A percentile compares a stretch with the other conserved stretches of the same genome.
Evolutionary conservation across 2,797 vertebrate species (phyloP).

Genomic region (Pelodytes ibericus): DNA sequence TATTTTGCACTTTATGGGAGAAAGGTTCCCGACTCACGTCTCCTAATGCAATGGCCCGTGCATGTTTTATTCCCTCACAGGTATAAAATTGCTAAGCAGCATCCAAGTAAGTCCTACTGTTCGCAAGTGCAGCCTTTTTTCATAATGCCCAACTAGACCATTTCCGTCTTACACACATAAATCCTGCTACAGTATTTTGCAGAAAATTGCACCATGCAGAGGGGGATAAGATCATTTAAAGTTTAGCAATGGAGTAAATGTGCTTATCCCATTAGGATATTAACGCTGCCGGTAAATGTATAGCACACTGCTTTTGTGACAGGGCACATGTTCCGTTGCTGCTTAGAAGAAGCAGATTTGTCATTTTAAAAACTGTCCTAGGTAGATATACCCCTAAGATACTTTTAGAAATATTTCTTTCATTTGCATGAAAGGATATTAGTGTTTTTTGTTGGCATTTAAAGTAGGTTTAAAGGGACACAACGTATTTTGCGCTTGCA

Average conservation of each 20-base stretch:
- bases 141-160: slow-evolving; percentile 34
- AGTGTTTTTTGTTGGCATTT: neutral
- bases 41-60: slow-evolving; percentile 52
- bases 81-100: slow-evolving; percentile 50
- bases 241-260: slow-evolving; percentile 26
- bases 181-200: slow-evolving; percentile 29
- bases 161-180: slow-evolving; percentile 36
- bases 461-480: neutral
- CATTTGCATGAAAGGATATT: neutral
- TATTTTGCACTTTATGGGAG: slow-evolving; percentile 51
- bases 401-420: slow-evolving; percentile 23
- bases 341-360: slow-evolving; percentile 9
- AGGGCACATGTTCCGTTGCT: neutral
- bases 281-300: slow-evolving; percentile 23
- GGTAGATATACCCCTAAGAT: slow-evolving; percentile 23
- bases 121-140: slow-evolving; percentile 37
- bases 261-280: slow-evolving; percentile 29
- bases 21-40: slow-evolving; percentile 47
- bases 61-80: slow-evolving; percentile 51
- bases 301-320: slow-evolving; percentile 24
- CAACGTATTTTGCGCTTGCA: too few relatives aligned
- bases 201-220: slow-evolving; percentile 18
- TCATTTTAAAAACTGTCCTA: neutral
- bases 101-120: slow-evolving; percentile 39
- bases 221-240: slow-evolving; percentile 21